phyloP scores from a whole-genome alignment of 2,797 vertebrate genomes.

The Crocodylus rhombifer region DNA sequence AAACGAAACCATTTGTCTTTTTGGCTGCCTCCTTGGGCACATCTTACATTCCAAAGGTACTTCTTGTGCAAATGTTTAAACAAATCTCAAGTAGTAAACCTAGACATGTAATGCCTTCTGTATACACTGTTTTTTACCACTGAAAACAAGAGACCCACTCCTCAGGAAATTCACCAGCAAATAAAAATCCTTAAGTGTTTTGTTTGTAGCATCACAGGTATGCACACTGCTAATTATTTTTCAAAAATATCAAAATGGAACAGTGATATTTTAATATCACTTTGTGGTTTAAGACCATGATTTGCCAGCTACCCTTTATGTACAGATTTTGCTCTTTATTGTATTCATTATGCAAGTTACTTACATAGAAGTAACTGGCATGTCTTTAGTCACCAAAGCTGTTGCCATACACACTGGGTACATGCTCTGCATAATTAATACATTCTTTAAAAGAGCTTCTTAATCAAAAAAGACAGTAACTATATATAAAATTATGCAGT shows the following conservation, averaged over 20 bases:
- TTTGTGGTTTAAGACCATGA: neutral
- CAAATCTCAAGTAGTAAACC: neutral
- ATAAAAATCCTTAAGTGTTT: conserved; percentile 39
- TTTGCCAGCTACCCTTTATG: conserved; percentile 4
- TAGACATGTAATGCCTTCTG: neutral
- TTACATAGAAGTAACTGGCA: conserved; percentile 11
- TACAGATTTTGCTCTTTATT: neutral
- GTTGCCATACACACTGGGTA: conserved; percentile 10
- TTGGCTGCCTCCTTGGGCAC: neutral
- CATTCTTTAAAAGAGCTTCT: conserved; percentile 54
- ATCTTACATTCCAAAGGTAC: neutral
- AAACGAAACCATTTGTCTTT: neutral
- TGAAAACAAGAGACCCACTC: conserved; percentile 28
- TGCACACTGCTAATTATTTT: neutral
- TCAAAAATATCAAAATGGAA: conserved; percentile 23
- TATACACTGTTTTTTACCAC: neutral
- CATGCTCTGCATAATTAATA: conserved; percentile 51
- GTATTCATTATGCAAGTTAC: neutral
- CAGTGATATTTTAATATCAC: conserved; percentile 9
- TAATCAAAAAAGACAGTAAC: conserved; percentile 70
- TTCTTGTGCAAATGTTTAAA: neutral
- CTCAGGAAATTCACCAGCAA: neutral
- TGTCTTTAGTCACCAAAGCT: conserved; percentile 53
- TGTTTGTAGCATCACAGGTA: neutral
- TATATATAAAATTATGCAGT: conserved; percentile 61